Base-by-base conservation (phyloP, 2,888 invertebrate genomes). In the Quadroppia sp. region DNA sequence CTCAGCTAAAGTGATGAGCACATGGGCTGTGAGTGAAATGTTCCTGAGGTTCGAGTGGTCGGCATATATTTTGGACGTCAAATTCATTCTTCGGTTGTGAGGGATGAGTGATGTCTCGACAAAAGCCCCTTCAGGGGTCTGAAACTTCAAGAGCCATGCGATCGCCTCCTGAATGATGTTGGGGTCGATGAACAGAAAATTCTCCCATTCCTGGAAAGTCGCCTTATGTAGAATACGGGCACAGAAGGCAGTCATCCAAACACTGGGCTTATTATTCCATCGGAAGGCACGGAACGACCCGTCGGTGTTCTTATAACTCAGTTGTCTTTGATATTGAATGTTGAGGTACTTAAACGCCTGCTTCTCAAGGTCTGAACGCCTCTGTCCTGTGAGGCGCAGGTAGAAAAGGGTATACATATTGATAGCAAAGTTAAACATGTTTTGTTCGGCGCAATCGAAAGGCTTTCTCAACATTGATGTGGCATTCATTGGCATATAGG, bases 201-300 rank as follows among this genome's bases (percentile, higher is more conserved):
- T 93, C 84, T 96, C 95, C 96, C 96, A 97, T 82, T 97, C 96
- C 80, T 94, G 94, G 83, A 94, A 94, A 48, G 91, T 91, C 0
- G 94, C 95, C 81, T 93, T 92, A 82, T 94, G 90, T 82, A 97
- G 89, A 70, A 92, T 87, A 77, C 92, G 87, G 0, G 91, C 90
- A 80, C 91, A 91, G 83, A 92, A 95, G 0, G 96, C 91, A 0
- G 97, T 96, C 77, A 96, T 82, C 95, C 95, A 96, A 81, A 95
- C 92, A 79, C 91, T 92, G 36, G 83, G 81, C 40, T 76, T 75
- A 11, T 77, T 76, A 73, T 77, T 76, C 77, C 77, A 78, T 56
- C 95, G 86, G 84, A 95, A 97, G 76, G 91, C 86, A 76, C 90
- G 89, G 85, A 96, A 95, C 1, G 93, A 92, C 0, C 96, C 96